Conservation (phyloP, 2,113 vertebrate genomes). For the Lepus timidus region DNA sequence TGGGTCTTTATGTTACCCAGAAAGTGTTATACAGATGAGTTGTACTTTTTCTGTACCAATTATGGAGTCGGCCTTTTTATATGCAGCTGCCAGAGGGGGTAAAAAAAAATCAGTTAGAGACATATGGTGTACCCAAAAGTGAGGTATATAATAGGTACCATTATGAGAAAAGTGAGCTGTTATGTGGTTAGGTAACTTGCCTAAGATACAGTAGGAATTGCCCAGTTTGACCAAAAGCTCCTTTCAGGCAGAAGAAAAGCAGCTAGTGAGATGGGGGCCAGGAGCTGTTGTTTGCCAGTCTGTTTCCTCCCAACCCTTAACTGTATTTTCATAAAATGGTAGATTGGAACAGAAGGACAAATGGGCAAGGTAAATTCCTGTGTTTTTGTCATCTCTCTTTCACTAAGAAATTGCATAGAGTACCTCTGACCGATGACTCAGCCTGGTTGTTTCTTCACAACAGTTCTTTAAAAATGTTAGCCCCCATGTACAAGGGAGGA, state of each 20-base stretch:
- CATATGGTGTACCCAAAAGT: not conserved
- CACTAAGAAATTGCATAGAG: not conserved
- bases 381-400: not conserved
- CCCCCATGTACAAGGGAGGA: too few relatives aligned
- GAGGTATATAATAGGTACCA: not conserved
- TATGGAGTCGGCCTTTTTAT: not conserved
- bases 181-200: not conserved
- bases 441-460: not conserved
- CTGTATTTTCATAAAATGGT: slow-evolving; percentile 12
- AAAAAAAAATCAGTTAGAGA: not conserved
- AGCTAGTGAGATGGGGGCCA: not conserved
- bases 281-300: not conserved
- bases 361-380: not conserved
- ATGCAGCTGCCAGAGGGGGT: not conserved
- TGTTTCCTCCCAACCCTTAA: not conserved
- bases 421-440: not conserved
- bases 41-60: not conserved
- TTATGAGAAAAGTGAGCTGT: not conserved
- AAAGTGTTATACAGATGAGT: not conserved
- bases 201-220: not conserved
- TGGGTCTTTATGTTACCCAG: not conserved
- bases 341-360: not conserved
- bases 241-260: not conserved
- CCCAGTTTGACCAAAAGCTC: not conserved
- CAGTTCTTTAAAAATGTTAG: not conserved